Evolutionary conservation across 2,888 invertebrate species (phyloP).

Genomic region (Erebia epiphron): DNA sequence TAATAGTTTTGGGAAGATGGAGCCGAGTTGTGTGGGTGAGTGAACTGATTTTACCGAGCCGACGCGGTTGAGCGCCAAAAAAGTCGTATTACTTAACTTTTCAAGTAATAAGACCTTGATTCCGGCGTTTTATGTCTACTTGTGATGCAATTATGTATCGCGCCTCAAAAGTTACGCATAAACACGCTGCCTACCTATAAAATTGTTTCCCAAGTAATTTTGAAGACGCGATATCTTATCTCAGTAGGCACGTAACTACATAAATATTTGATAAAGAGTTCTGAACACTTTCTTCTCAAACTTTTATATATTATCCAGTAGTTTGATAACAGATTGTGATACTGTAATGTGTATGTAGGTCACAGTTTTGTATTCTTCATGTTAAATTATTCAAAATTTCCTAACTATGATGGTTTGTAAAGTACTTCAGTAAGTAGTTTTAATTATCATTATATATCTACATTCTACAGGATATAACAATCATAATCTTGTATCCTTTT

Average conservation of each 20-base stretch:
- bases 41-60: slow-evolving; percentile 39
- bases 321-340: slow-evolving; percentile 33
- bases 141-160: slow-evolving; percentile 47
- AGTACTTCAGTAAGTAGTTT: too few relatives aligned
- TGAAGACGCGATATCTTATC: slow-evolving; percentile 62
- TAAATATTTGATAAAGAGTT: slow-evolving; percentile 50
- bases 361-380: slow-evolving; percentile 4
- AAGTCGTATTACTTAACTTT: slow-evolving; percentile 34
- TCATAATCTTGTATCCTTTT: too few relatives aligned
- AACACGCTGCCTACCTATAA: slow-evolving; percentile 22
- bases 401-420: too few relatives aligned
- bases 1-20: slow-evolving; percentile 57
- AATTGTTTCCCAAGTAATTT: slow-evolving; percentile 42
- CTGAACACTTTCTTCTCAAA: slow-evolving; percentile 45
- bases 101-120: slow-evolving; percentile 53
- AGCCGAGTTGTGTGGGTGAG: slow-evolving; percentile 72
- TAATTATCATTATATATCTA: too few relatives aligned
- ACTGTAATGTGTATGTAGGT: slow-evolving; percentile 32
- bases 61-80: slow-evolving; percentile 31
- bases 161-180: slow-evolving; percentile 35
- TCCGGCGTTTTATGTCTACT: slow-evolving; percentile 41
- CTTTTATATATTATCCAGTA: slow-evolving; percentile 47
- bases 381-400: neutral
- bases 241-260: slow-evolving; percentile 44
- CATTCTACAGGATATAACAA: too few relatives aligned